Percentiles rank a stretch among this genome's conserved stretches.
phyloP scores from a whole-genome alignment of 2,888 invertebrate species.

The Caenorhabditis uteleia region DNA sequence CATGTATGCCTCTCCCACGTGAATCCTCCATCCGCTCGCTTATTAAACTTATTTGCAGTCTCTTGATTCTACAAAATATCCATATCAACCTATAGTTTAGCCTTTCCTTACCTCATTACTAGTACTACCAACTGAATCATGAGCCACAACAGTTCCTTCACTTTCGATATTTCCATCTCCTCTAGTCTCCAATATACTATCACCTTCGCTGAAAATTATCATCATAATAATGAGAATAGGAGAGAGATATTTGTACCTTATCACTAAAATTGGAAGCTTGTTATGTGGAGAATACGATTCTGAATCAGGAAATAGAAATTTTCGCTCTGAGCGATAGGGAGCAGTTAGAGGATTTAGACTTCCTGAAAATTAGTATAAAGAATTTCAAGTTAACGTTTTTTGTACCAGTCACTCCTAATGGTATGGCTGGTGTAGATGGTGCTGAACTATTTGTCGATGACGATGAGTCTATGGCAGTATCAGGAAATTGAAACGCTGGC shows the following conservation, averaged over 20 bases:
- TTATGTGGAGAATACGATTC: constrained; percentile 32
- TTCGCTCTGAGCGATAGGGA: constrained; percentile 37
- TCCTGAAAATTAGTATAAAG: not conserved
- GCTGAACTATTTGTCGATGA: constrained; percentile 67
- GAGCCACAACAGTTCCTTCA: constrained; percentile 32
- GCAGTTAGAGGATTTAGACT: constrained; percentile 37
- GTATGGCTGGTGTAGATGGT: constrained; percentile 63
- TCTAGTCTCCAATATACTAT: constrained; percentile 12
- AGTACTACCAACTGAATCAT: constrained; percentile 6
- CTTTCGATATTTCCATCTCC: constrained; percentile 22
- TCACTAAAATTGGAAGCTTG: constrained; percentile 33
- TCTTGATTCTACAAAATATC: constrained; percentile 12
- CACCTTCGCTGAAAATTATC: constrained; percentile 28
- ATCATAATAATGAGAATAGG: too few relatives aligned
- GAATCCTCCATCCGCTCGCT: constrained; percentile 33
- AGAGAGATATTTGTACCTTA: constrained; percentile 4
- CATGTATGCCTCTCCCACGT: constrained; percentile 54
- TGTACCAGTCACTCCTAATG: constrained; percentile 17
- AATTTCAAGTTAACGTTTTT: too few relatives aligned
- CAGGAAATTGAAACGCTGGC: constrained; percentile 55
- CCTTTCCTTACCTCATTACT: constrained; percentile 3
- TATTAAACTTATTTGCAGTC: constrained; percentile 29
- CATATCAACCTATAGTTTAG: not conserved
- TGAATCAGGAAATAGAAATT: constrained; percentile 53
- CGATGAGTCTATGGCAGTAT: constrained; percentile 57